Percentiles rank a stretch among this genome's conserved stretches.
phyloP scores from a whole-genome alignment of 2,113 vertebrate species.

The Alouatta palliata region DNA sequence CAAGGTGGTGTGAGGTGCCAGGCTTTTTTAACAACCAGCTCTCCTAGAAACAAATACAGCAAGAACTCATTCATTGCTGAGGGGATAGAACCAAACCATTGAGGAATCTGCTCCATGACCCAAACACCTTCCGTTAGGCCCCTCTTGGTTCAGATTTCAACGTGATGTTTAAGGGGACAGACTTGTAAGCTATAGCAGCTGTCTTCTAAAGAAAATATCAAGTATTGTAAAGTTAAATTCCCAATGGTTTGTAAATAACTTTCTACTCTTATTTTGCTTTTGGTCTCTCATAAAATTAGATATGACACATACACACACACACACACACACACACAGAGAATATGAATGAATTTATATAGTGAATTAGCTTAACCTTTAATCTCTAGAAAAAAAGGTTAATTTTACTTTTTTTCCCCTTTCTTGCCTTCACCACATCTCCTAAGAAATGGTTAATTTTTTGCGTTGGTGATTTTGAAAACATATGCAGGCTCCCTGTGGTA shows the following conservation, averaged over 20 bases:
- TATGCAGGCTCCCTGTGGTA: neutral
- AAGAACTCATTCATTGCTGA: neutral
- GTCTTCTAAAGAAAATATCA: neutral
- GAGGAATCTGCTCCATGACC: neutral
- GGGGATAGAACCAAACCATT: neutral
- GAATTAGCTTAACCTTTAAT: neutral
- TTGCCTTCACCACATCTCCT: no score
- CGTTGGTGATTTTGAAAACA: neutral
- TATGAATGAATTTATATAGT: neutral
- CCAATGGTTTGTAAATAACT: neutral
- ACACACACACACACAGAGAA: neutral
- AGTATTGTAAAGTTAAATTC: neutral
- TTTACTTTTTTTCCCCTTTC: neutral
- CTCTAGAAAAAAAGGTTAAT: neutral
- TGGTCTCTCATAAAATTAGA: neutral
- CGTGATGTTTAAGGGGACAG: neutral
- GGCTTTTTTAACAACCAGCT: neutral
- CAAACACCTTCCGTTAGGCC: neutral
- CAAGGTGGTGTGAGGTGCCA: neutral
- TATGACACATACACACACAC: neutral
- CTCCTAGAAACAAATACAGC: neutral
- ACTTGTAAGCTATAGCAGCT: neutral
- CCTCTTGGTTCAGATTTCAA: neutral
- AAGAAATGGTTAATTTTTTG: slow-evolving; percentile 7
- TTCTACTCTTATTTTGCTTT: neutral